A percentile compares a stretch with the other conserved stretches of the same genome.
Evolutionary conservation across 1,140 invertebrate genomes (phyloP).

Genomic region (Drosophila tristis): DNA sequence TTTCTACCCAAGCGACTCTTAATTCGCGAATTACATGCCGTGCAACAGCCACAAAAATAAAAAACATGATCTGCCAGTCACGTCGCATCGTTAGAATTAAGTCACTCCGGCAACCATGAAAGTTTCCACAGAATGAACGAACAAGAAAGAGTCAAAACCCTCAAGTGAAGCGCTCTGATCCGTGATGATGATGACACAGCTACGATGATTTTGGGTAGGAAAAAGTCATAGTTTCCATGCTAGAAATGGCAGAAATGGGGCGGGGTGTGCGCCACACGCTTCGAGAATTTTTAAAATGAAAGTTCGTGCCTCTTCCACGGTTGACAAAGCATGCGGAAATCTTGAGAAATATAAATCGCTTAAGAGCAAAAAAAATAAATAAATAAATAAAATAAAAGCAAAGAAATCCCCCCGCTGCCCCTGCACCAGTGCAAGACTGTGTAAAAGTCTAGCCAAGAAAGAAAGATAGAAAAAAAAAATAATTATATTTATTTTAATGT

Average conservation of each 20-base stretch:
- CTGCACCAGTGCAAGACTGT: neutral
- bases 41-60: slow-evolving; percentile 17
- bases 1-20: slow-evolving; percentile 40
- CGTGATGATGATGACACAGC: slow-evolving; percentile 37
- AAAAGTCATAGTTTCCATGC: slow-evolving; percentile 8
- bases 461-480: slow-evolving; percentile 27
- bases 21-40: slow-evolving; percentile 49
- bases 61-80: slow-evolving; percentile 40
- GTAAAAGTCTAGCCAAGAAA: slow-evolving; percentile 56
- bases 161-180: slow-evolving; percentile 26
- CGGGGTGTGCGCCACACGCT: slow-evolving; percentile 47
- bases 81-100: slow-evolving; percentile 57
- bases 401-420: neutral
- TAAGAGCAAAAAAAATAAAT: slow-evolving; percentile 12
- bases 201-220: slow-evolving; percentile 17
- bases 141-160: slow-evolving; percentile 19
- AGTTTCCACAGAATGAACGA: slow-evolving; percentile 37
- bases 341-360: slow-evolving; percentile 53
- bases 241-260: slow-evolving; percentile 18
- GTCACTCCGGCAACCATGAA: slow-evolving; percentile 48
- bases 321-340: slow-evolving; percentile 82
- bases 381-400: neutral
- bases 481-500: slow-evolving; percentile 79
- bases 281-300: slow-evolving; percentile 80
- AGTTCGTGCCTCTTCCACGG: slow-evolving; percentile 79